These are phyloP conservation scores for Umimayanthus kanabou DNA, from an alignment of 92 coral and sea anemone genomes.

Conservation along the genomic window DNA sequence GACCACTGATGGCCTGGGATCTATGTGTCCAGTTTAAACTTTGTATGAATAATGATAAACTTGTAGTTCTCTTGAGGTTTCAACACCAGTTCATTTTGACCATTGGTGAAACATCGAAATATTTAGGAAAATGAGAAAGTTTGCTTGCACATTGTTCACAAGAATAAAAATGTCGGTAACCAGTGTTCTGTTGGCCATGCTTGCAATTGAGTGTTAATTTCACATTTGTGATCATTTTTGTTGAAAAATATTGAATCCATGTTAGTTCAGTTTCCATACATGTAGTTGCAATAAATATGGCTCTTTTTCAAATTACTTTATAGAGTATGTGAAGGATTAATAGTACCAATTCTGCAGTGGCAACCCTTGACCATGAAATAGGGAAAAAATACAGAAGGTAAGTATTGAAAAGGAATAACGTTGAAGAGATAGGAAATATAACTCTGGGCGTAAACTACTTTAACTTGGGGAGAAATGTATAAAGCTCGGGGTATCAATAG, in stretches of 20 bases:
- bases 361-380: neutral
- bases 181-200: too few species aligned
- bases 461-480: too few species aligned
- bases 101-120: neutral
- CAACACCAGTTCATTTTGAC: neutral
- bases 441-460: too few species aligned
- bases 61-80: neutral
- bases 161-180: too few species aligned
- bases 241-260: neutral
- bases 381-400: neutral
- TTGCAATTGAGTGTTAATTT: too few species aligned
- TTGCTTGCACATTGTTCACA: too few species aligned
- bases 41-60: neutral
- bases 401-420: neutral
- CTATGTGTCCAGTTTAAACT: neutral
- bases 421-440: too few species aligned
- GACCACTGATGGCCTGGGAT: constrained; percentile 11
- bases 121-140: too few species aligned
- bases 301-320: too few species aligned
- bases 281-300: too few species aligned
- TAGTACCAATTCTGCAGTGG: neutral
- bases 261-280: neutral
- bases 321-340: neutral
- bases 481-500: too few species aligned
- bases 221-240: too few species aligned